A percentile compares a stretch with the other conserved stretches of the same genome.
phyloP scores from a whole-genome alignment of 2,113 vertebrate genomes.

The Bagarius yarrelli region DNA sequence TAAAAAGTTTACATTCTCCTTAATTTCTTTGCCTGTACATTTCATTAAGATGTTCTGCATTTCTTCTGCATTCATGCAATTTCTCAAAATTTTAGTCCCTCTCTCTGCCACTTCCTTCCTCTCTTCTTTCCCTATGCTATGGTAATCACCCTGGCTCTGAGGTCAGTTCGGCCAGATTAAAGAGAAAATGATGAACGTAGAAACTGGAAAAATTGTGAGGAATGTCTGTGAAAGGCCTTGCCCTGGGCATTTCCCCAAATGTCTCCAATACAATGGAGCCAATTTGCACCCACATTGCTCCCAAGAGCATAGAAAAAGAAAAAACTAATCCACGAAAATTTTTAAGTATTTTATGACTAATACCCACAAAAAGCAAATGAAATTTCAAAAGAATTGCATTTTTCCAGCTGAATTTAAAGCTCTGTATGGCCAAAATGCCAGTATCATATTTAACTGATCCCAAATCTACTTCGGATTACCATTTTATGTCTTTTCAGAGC shows the following conservation, averaged over 20 bases:
- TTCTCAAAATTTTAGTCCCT: slow-evolving; percentile 11
- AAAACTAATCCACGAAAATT: not conserved
- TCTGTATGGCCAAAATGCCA: slow-evolving; percentile 36
- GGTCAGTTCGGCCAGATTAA: slow-evolving; percentile 27
- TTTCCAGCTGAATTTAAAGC: slow-evolving; percentile 18
- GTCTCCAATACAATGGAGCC: slow-evolving; percentile 36
- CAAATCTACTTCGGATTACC: slow-evolving; percentile 37
- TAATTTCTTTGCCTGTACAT: not conserved
- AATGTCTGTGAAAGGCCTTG: slow-evolving; percentile 36
- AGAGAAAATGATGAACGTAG: slow-evolving; percentile 19
- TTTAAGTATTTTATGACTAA: slow-evolving; percentile 10
- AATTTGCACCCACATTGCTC: slow-evolving; percentile 32
- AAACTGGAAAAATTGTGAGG: slow-evolving; percentile 30
- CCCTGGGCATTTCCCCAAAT: slow-evolving; percentile 43
- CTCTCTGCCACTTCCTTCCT: not conserved
- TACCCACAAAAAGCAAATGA: not conserved
- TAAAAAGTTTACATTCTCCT: not conserved
- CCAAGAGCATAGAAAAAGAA: slow-evolving; percentile 3
- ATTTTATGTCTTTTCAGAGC: slow-evolving; percentile 38
- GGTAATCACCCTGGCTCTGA: slow-evolving; percentile 26
- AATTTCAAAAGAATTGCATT: slow-evolving; percentile 20
- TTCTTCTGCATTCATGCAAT: not conserved
- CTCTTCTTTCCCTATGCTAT: slow-evolving; percentile 4
- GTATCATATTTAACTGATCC: slow-evolving; percentile 39
- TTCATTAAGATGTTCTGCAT: slow-evolving; percentile 1